phyloP scores from a whole-genome alignment of 2,888 invertebrate genomes.

The Oasisia sp. region DNA sequence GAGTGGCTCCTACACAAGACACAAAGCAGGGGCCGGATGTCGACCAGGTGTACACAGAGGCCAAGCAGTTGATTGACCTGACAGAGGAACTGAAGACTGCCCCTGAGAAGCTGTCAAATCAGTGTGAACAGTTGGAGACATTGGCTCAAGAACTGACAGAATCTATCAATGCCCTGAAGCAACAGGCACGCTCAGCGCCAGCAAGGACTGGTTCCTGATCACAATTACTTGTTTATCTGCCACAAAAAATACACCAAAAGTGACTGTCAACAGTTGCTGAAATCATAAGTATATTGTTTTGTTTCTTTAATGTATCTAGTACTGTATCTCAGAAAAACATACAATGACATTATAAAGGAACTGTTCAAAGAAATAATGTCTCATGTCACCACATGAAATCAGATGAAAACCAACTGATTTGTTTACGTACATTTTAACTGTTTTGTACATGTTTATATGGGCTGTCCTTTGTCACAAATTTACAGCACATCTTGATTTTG shows the following conservation, averaged over 20 bases:
- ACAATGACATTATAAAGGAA: neutral
- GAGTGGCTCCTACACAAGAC: neutral
- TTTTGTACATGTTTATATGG: no score
- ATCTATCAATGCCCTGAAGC: constrained; percentile 29
- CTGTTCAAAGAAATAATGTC: neutral
- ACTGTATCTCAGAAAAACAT: neutral
- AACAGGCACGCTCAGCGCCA: constrained; percentile 22
- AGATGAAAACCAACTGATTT: neutral
- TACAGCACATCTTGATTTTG: no score
- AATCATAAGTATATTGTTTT: neutral
- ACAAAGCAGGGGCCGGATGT: neutral
- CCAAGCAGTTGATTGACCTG: constrained; percentile 26
- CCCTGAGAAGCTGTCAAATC: constrained; percentile 14
- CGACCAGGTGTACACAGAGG: constrained; percentile 25
- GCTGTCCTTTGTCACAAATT: no score
- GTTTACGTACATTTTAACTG: no score
- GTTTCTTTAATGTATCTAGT: neutral
- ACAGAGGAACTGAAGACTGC: constrained; percentile 25
- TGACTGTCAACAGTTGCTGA: neutral
- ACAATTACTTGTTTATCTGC: neutral
- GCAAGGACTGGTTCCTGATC: neutral
- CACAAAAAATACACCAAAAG: neutral
- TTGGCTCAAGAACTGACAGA: constrained; percentile 25
- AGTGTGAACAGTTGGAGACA: constrained; percentile 19
- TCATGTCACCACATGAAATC: constrained; percentile 1